Evolutionary conservation across 2,797 vertebrate species (phyloP), one percentile per base, ranked within the genome.

Genomic region (Anolis apletophallus): DNA sequence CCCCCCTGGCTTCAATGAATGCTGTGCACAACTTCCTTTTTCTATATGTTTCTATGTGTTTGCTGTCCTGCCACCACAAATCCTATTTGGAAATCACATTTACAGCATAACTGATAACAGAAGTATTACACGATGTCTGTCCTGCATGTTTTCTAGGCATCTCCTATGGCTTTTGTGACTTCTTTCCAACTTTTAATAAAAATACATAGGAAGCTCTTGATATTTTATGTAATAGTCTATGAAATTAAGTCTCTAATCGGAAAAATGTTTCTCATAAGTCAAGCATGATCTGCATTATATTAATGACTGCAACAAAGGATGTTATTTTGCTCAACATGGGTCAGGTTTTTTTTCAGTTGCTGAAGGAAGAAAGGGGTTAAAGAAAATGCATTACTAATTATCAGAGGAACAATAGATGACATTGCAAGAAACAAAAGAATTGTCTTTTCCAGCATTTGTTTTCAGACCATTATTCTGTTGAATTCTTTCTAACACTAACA

Each of bases 41-140:
- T 80, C 90, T 91, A 52, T 85, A 91, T 92, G 91, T 88, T 86
- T 89, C 87, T 91, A 83, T 91, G 79, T 81, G 89, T 84, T 93
- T 90, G 87, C 88, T 94, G 91, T 83, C 74, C 90, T 89, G 83
- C 83, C 74, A 92, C 92, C 92, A 87, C 89, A 95, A 94, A 94
- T 95, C 92, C 94, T 92, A 93, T 95, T 95, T 95, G 94, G 94
- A 95, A 95, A 95, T 95, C 93, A 91, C 93, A 94, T 94, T 95
- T 94, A 91, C 92, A 93, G 88, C 92, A 94, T 94, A 95, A 93
- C 92, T 95, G 91, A 91, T 93, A 94, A 94, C 93, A 94, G 93
- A 94, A 88, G 92, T 89, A 94, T 95, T 94, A 93, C 91, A 93
- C 85, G 83, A 85, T 90, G 78, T 86, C 77, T 85, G 84, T 80